These are phyloP conservation scores for Myotis findleyi DNA, from an alignment of 2,797 vertebrate species.

Conservation along the genomic window DNA sequence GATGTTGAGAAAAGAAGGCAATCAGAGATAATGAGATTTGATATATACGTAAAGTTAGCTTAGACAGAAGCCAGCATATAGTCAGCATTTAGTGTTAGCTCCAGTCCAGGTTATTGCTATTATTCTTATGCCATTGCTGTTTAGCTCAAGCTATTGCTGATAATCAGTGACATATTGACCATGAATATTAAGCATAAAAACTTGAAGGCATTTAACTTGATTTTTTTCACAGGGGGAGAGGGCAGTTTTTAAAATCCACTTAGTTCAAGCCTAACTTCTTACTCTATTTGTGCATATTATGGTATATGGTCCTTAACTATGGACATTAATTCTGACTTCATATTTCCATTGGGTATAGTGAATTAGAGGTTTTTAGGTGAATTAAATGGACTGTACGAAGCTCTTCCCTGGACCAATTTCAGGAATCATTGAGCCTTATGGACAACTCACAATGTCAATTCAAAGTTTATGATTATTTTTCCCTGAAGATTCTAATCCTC, in stretches of 20 bases:
- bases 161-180: background rate
- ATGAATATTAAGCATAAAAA: background rate
- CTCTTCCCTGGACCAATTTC: conserved; percentile 17
- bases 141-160: background rate
- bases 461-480: conserved; percentile 50
- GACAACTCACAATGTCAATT: conserved; percentile 46
- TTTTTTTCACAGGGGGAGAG: background rate
- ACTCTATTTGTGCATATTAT: conserved; percentile 7
- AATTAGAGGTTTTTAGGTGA: conserved; percentile 54
- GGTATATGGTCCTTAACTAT: conserved; percentile 38
- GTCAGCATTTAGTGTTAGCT: background rate
- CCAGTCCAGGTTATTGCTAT: background rate
- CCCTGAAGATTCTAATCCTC: background rate
- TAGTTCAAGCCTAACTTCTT: conserved; percentile 52
- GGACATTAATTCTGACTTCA: conserved; percentile 34
- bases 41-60: background rate
- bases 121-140: background rate
- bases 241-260: conserved; percentile 5
- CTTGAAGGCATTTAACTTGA: conserved; percentile 47
- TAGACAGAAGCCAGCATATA: background rate
- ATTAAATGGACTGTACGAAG: conserved; percentile 7
- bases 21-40: conserved; percentile 16
- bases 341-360: conserved; percentile 52
- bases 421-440: conserved; percentile 50
- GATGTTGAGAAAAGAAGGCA: conserved; percentile 38